Evolutionary conservation across 2,888 invertebrate species (phyloP).

Genomic region (Baccha elongata): DNA sequence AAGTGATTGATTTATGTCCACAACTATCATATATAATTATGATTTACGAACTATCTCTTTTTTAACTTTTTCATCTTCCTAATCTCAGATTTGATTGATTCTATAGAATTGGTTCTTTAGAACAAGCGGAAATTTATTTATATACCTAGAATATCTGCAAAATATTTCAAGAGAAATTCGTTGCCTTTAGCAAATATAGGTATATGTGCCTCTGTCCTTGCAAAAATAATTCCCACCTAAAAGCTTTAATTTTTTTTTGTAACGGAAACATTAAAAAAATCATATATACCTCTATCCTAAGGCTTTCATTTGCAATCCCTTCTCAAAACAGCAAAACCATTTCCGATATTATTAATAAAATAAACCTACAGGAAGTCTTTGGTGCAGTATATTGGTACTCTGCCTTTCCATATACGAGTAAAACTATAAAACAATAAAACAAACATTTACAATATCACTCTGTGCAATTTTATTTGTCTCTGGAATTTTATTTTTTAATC

Average conservation of each 20-base stretch:
- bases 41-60: too few relatives aligned
- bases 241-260: background rate
- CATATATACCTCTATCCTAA: background rate
- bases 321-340: slow-evolving; percentile 17
- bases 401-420: background rate
- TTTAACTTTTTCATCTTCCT: too few relatives aligned
- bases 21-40: too few relatives aligned
- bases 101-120: too few relatives aligned
- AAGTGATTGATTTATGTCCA: too few relatives aligned
- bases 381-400: background rate
- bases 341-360: slow-evolving; percentile 23
- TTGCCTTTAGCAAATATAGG: too few relatives aligned
- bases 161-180: too few relatives aligned
- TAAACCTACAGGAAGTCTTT: slow-evolving; percentile 14
- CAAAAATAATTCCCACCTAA: background rate
- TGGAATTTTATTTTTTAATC: slow-evolving; percentile 26
- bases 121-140: too few relatives aligned
- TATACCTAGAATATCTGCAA: too few relatives aligned
- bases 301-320: background rate
- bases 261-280: background rate
- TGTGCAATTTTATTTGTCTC: slow-evolving; percentile 7
- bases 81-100: too few relatives aligned
- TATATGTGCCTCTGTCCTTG: background rate
- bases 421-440: background rate
- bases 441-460: slow-evolving; percentile 6